Percentiles rank a stretch among this genome's conserved stretches.
These are phyloP conservation scores for Geophilus truncorum DNA, from an alignment of 2,888 invertebrate species.

Conservation along the genomic window DNA sequence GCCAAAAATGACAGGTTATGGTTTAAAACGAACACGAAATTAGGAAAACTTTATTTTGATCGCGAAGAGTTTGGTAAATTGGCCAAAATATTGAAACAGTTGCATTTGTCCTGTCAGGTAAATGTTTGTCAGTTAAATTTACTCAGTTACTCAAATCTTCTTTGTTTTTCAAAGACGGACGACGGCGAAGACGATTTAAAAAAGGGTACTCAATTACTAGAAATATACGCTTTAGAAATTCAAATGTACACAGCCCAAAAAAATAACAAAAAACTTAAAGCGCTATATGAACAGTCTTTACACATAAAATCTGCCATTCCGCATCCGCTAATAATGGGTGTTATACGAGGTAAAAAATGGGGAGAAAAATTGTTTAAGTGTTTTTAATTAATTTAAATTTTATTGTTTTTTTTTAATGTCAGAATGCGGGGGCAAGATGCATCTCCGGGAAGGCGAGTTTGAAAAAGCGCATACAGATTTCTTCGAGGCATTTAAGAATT, in stretches of 20 bases:
- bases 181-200: conserved; percentile 97
- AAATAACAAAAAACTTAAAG: conserved; percentile 95
- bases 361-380: not conserved
- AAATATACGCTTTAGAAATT: conserved; percentile 98
- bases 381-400: not conserved
- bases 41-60: conserved; percentile 97
- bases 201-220: conserved; percentile 94
- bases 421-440: conserved; percentile 99
- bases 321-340: conserved; percentile 99
- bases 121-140: not conserved
- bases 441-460: conserved; percentile 95
- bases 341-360: conserved; percentile 75
- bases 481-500: conserved; percentile 99
- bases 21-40: conserved; percentile 99
- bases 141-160: not conserved
- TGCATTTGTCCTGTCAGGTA: conserved; percentile 95
- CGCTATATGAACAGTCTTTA: conserved; percentile 93
- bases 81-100: conserved; percentile 92
- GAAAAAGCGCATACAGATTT: conserved; percentile 99
- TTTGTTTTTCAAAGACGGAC: conserved; percentile 65
- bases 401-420: too few relatives aligned
- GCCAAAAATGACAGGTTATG: conserved; percentile 98
- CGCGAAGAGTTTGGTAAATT: conserved; percentile 84
- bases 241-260: conserved; percentile 99
- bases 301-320: conserved; percentile 99